A percentile compares a stretch with the other conserved stretches of the same genome.
These are phyloP conservation scores for Leptinotarsa peninsularis DNA, from an alignment of 2,888 invertebrate genomes.

Conservation along the genomic window DNA sequence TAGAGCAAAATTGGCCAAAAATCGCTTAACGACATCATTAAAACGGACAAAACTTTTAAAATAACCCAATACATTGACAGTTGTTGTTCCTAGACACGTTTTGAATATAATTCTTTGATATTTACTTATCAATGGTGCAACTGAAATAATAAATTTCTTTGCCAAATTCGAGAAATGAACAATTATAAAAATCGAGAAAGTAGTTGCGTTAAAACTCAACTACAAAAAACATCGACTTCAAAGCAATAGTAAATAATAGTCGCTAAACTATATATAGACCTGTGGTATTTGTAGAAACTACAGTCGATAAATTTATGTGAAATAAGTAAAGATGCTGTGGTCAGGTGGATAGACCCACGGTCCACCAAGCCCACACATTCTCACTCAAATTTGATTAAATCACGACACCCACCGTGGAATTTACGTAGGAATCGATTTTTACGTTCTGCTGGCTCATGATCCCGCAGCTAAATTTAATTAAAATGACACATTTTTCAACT, in stretches of 20 bases:
- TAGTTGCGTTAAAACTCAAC: too few relatives aligned
- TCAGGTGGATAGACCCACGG: slow-evolving; percentile 36
- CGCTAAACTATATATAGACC: background rate
- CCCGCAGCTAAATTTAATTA: slow-evolving; percentile 5
- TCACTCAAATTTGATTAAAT: slow-evolving; percentile 55
- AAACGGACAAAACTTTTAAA: too few relatives aligned
- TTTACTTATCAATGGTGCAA: too few relatives aligned
- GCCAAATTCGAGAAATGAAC: too few relatives aligned
- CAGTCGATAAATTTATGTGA: background rate
- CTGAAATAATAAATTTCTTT: too few relatives aligned
- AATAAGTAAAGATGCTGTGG: slow-evolving; percentile 26
- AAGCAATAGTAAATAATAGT: background rate
- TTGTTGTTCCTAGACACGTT: too few relatives aligned
- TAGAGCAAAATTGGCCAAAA: too few relatives aligned
- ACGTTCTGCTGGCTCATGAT: slow-evolving; percentile 40
- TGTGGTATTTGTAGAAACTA: slow-evolving; percentile 7
- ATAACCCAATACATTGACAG: too few relatives aligned
- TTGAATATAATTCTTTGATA: too few relatives aligned
- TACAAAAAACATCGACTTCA: too few relatives aligned
- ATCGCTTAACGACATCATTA: too few relatives aligned
- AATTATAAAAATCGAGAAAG: too few relatives aligned
- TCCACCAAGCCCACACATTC: slow-evolving; percentile 44
- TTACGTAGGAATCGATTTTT: slow-evolving; percentile 49
- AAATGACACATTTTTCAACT: background rate
- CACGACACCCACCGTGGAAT: slow-evolving; percentile 55